Evolutionary conservation across 2,113 vertebrate genomes (phyloP), one percentile per base, ranked within the genome.

Genomic region (Scomber scombrus): DNA sequence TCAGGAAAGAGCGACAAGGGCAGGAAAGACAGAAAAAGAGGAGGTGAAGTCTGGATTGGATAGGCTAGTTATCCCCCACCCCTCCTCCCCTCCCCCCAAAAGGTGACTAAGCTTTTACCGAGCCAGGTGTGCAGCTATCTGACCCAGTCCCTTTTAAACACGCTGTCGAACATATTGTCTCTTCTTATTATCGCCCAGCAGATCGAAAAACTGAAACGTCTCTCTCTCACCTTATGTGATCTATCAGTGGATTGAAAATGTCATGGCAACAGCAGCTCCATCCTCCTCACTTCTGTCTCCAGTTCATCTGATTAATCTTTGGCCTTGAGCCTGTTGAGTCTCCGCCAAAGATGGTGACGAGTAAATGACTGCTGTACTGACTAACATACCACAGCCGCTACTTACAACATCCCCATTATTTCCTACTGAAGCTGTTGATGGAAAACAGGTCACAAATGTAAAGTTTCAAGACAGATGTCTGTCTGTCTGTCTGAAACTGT

Each of bases 221-320:
- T 43, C 21, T 40, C 15, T 43, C 21, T 47, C 11, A 2, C 74
- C 54, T 62, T 47, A 80, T 80, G 18, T 57, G 51, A 19, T 83
- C 68, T 66, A 34, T 80, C 62, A 71, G 4, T 62, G 54, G 50
- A 68, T 57, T 40, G 55, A 78, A 82, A 84, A 82, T 77, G 91
- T 79, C 89, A 88, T 86, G 88, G 89, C 84, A 90, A 89, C 86
- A 74, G 75, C 80, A 76, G 75, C 82, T 31, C 58, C 54, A 10
- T 84, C 80, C 73, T 85, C 67, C 31, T 84, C 84, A 26, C 79
- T 76, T 81, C 45, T 80, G 72, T 81, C 60, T 84, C 73, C 58
- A 58, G 63, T 70, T 49, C 68, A 49, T 85, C 74, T 85, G 82
- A 85, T 84, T 86, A 84, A 90, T 86, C 70, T 56, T 64, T 85